Base-by-base conservation (phyloP, 2,797 vertebrate species). In the Xiphophorus birchmanni region DNA sequence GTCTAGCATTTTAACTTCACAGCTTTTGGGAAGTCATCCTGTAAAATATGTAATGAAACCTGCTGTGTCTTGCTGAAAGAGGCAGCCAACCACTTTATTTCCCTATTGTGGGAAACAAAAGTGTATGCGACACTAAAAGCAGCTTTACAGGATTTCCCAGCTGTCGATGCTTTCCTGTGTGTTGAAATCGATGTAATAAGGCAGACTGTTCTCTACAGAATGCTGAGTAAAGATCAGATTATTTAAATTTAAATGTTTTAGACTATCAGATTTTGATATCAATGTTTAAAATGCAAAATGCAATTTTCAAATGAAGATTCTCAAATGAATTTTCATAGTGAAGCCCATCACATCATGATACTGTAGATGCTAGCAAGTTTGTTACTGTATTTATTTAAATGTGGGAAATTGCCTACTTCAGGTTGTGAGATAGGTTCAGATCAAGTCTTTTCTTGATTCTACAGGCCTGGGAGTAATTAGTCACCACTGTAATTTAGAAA, bases 1-100 rank as follows among this genome's bases (percentile, higher is more conserved):
- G 73, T 80, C 47, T 56, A 44, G 67, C 75, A 76, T 69, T 77
- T 87, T 37, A 37, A 65, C 44, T 78, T 47, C 5, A 5, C 58
- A 35, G 13, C 63, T 65, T 65, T 65, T 18, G 80, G 80, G 79
- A 50, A 74, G 77, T 69, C 74, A 17, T 32, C 69, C 60, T 76
- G 48, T 47, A 69, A 78, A 78, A 76, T 50, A 72, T 78, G 63
- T 75, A 79, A 79, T 84, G 85, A 86, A 87, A 84, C 80, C 79
- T 54, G 82, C 78, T 67, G 71, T 37, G 35, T 17, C n/a, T 58
- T 37, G 58, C 86, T 82, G 82, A 79, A 79, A 80, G 71, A 60
- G 74, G 63, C 75, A 74, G 73, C 45, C 73, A 77, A 75, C 56
- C 58, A 40, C 17, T 65, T 8, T 65, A 65, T 37, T 65, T 80